A percentile compares a stretch with the other conserved stretches of the same genome.
phyloP scores from a whole-genome alignment of 2,113 vertebrate species.

The Aramus guarauna region DNA sequence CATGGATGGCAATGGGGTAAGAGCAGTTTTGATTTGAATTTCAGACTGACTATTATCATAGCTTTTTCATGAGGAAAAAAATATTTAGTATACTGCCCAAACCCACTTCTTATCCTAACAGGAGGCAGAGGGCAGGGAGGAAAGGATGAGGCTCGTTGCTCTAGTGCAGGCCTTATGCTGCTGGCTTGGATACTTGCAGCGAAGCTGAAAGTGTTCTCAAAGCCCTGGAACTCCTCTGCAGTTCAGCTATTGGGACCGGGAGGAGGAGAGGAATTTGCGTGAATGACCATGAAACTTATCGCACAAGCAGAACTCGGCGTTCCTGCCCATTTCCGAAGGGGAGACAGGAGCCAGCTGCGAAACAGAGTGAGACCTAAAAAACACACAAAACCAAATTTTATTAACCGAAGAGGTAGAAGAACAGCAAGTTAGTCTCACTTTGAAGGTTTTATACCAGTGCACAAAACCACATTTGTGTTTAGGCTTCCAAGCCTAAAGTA shows the following conservation, averaged over 20 bases:
- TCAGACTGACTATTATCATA: not conserved
- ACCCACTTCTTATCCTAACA: not conserved
- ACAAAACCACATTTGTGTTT: not conserved
- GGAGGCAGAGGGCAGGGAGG: not conserved
- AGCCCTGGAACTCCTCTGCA: not conserved
- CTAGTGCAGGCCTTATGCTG: accelerated
- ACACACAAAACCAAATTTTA: not conserved
- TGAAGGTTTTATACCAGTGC: not conserved
- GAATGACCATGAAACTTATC: not conserved
- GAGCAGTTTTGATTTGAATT: not conserved
- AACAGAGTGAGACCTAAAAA: not conserved
- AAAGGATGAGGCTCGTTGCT: not conserved
- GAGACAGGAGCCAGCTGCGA: not conserved
- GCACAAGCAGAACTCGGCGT: not conserved
- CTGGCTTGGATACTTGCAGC: not conserved
- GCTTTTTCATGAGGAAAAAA: not conserved
- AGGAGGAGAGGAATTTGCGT: not conserved
- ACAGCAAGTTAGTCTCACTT: not conserved
- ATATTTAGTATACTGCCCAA: not conserved
- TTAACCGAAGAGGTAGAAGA: not conserved
- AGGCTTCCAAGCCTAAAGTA: not conserved
- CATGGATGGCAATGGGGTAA: not conserved
- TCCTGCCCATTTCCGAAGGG: not conserved
- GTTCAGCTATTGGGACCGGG: not conserved
- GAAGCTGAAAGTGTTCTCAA: not conserved